These are phyloP conservation scores for Nannoperca obscura DNA, from an alignment of 2,797 vertebrate species.

Conservation along the genomic window DNA sequence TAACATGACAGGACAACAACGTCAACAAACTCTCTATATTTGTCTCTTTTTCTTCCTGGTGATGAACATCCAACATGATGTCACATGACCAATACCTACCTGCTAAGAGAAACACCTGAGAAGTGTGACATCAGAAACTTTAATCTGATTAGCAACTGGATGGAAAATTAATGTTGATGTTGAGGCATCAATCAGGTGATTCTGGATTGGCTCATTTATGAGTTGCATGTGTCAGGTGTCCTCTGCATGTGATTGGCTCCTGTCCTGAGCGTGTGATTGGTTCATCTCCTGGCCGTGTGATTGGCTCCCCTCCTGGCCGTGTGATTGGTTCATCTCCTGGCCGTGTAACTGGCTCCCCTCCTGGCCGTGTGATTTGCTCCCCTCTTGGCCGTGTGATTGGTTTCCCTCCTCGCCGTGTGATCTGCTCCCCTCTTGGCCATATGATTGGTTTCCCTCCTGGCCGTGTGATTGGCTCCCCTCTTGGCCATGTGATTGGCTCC, in stretches of 20 bases:
- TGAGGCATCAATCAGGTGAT: neutral
- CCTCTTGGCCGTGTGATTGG: neutral
- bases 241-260: too few species aligned
- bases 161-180: neutral
- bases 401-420: neutral
- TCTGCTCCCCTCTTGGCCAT: neutral
- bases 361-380: neutral
- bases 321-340: neutral
- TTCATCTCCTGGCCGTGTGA: neutral
- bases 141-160: constrained; percentile 1
- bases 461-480: too few species aligned
- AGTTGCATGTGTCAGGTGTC: constrained; percentile 31
- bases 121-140: neutral
- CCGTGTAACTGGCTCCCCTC: neutral
- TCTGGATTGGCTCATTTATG: neutral
- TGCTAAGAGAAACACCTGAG: constrained; percentile 39
- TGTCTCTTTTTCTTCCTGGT: neutral
- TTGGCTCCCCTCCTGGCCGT: neutral
- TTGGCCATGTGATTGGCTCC: neutral
- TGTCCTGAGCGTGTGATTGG: neutral
- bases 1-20: neutral
- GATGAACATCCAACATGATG: neutral
- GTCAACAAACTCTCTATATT: neutral
- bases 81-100: constrained; percentile 1
- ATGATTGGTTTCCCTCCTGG: neutral